Conservation (phyloP, 2,113 vertebrate species). For the Aleadryas rufinucha region DNA sequence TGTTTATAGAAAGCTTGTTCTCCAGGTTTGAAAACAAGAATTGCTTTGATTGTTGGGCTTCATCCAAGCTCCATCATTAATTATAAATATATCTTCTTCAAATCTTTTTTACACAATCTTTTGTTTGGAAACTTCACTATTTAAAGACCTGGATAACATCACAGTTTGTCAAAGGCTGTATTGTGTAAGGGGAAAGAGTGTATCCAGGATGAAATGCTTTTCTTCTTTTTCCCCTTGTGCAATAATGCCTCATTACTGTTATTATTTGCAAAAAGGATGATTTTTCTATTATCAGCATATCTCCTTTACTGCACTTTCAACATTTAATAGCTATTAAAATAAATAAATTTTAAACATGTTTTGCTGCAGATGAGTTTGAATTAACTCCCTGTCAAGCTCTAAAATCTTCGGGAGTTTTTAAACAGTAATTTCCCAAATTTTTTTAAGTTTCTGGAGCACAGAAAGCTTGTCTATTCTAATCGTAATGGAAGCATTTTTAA, state of each 20-base stretch:
- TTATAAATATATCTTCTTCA: constrained; percentile 40
- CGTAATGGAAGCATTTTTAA: not conserved
- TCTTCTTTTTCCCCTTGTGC: not conserved
- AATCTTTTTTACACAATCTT: constrained; percentile 36
- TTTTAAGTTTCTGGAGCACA: not conserved
- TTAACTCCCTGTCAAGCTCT: not conserved
- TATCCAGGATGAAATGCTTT: not conserved
- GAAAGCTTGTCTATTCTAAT: not conserved
- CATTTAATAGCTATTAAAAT: not conserved
- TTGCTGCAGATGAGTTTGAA: not conserved
- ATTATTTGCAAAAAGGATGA: not conserved
- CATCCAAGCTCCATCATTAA: constrained; percentile 11
- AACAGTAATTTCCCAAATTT: not conserved
- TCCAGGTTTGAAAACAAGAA: constrained; percentile 50
- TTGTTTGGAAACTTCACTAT: constrained; percentile 9
- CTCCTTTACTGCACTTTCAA: not conserved
- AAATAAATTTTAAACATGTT: constrained; percentile 3
- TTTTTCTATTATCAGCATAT: not conserved
- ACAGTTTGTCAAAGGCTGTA: not conserved
- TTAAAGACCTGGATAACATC: constrained; percentile 25
- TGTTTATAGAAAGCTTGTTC: constrained; percentile 40
- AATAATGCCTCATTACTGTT: not conserved
- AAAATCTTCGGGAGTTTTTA: not conserved
- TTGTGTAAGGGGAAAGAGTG: not conserved
- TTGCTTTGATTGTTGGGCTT: constrained; percentile 29